Evolutionary conservation across 2,797 vertebrate genomes (phyloP).

Genomic region (Premnoplex brunnescens): DNA sequence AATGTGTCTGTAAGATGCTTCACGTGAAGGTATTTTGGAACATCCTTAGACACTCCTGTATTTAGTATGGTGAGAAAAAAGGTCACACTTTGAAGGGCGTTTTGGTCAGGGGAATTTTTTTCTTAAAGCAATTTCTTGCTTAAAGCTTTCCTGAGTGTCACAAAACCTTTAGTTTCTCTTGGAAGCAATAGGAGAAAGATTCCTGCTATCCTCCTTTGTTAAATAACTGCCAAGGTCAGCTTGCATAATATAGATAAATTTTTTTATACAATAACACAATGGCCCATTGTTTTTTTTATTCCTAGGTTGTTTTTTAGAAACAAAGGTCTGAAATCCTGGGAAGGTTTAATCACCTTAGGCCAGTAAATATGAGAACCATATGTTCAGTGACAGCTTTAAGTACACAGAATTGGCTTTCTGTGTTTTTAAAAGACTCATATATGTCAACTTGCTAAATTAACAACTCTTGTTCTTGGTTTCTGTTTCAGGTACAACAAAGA

Average conservation of each 20-base stretch:
- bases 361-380: constrained; percentile 4
- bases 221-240: not conserved
- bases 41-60: not conserved
- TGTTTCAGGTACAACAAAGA: not conserved
- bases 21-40: not conserved
- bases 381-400: not conserved
- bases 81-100: not conserved
- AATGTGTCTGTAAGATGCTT: not conserved
- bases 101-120: not conserved
- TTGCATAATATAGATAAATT: not conserved
- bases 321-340: constrained; percentile 6
- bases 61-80: not conserved
- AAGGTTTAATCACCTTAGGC: not conserved
- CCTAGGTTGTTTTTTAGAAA: not conserved
- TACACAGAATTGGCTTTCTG: not conserved
- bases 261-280: not conserved
- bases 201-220: not conserved
- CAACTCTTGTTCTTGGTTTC: not conserved
- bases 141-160: not conserved
- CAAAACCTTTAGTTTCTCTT: not conserved
- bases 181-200: not conserved
- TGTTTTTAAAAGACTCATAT: not conserved
- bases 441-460: not conserved
- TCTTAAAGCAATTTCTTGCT: not conserved
- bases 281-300: not conserved